These are phyloP conservation scores for Coenobita brevimanus DNA, from an alignment of 1,140 invertebrate species.

Conservation along the genomic window DNA sequence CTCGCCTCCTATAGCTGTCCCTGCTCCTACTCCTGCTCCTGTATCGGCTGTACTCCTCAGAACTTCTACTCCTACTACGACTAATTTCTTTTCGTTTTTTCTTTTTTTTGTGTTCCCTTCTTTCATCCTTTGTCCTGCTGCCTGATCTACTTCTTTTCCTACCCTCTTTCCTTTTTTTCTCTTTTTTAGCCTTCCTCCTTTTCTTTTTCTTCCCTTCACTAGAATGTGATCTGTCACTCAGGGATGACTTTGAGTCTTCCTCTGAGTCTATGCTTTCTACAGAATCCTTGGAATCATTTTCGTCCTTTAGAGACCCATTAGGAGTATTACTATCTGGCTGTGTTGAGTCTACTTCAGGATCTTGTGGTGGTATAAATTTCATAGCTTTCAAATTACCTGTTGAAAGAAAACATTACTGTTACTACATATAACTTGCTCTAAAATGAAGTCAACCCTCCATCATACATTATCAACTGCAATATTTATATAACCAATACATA, in stretches of 20 bases:
- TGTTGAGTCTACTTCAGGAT: constrained; percentile 60
- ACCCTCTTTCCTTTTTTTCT: constrained; percentile 55
- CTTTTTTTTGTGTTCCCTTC: constrained; percentile 64
- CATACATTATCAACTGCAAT: too few relatives aligned
- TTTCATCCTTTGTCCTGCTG: constrained; percentile 51
- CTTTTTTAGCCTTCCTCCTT: constrained; percentile 42
- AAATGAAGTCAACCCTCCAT: too few relatives aligned
- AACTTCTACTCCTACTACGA: constrained; percentile 45
- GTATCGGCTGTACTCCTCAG: constrained; percentile 46
- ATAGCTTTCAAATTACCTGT: constrained; percentile 44
- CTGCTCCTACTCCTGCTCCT: constrained; percentile 51
- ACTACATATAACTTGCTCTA: too few relatives aligned
- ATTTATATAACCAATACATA: too few relatives aligned
- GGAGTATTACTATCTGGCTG: constrained; percentile 54
- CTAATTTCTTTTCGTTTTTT: constrained; percentile 63
- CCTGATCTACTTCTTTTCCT: constrained; percentile 53
- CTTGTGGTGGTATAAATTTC: constrained; percentile 56
- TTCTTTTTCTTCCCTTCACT: constrained; percentile 51
- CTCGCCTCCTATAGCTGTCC: constrained; percentile 55
- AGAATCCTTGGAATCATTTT: constrained; percentile 40
- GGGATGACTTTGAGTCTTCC: constrained; percentile 54
- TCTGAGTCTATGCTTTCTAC: constrained; percentile 50
- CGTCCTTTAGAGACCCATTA: constrained; percentile 33
- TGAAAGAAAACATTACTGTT: background rate
- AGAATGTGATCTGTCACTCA: constrained; percentile 50